These are phyloP conservation scores for Chauna torquata DNA, from an alignment of 2,113 vertebrate genomes.

Conservation along the genomic window DNA sequence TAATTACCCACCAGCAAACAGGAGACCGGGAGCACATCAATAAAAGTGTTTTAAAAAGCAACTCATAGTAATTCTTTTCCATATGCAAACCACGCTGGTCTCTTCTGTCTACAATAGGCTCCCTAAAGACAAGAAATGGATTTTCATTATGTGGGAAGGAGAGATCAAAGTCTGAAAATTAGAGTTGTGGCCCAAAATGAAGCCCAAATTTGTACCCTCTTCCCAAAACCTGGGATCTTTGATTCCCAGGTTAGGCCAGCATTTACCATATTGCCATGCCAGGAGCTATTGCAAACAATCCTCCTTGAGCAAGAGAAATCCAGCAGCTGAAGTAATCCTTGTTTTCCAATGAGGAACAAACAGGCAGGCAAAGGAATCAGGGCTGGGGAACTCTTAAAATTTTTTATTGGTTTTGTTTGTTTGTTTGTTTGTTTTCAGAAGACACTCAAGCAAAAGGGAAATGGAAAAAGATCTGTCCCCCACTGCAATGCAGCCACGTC, in stretches of 20 bases:
- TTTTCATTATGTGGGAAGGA: neutral
- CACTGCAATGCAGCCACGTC: neutral
- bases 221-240: neutral
- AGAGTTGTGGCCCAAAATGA: neutral
- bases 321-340: neutral
- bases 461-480: neutral
- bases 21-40: slow-evolving; percentile 37
- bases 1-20: slow-evolving; percentile 54
- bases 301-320: neutral
- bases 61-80: neutral
- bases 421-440: neutral
- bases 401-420: neutral
- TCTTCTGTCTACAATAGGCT: neutral
- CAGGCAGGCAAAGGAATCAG: neutral
- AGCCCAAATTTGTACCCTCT: neutral
- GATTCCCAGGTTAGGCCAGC: neutral
- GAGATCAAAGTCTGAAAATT: neutral
- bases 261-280: neutral
- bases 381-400: neutral
- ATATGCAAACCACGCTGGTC: neutral
- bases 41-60: slow-evolving; percentile 6
- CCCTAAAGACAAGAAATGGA: neutral
- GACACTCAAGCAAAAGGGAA: neutral
- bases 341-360: neutral
- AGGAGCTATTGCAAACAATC: neutral